Conservation (phyloP, 2,888 invertebrate genomes). For the Drosophila paranaensis region DNA sequence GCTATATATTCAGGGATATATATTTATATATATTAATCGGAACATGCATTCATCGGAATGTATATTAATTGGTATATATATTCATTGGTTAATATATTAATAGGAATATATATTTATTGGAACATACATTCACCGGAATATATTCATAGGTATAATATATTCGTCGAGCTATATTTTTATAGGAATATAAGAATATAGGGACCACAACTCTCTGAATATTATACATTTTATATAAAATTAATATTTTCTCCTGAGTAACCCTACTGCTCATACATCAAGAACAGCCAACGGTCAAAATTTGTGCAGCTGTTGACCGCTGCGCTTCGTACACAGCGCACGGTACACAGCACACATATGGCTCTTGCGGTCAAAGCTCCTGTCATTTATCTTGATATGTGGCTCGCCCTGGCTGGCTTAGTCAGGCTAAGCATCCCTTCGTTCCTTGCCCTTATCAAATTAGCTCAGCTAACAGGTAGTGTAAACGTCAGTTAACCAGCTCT, state of each 20-base stretch:
- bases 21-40: not conserved
- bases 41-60: not conserved
- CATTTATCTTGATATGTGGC: constrained; percentile 60
- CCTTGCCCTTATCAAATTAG: constrained; percentile 46
- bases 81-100: no score
- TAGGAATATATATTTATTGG: not conserved
- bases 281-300: constrained; percentile 6
- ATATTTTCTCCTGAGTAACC: not conserved
- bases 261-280: constrained; percentile 17
- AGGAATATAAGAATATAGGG: not conserved
- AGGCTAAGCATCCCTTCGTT: not conserved
- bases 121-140: not conserved
- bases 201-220: no score
- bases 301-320: constrained; percentile 21
- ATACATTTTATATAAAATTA: not conserved
- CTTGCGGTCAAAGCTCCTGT: constrained; percentile 57
- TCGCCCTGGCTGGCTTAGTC: constrained; percentile 1
- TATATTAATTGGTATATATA: not conserved
- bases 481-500: constrained; percentile 66
- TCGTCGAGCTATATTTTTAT: not conserved
- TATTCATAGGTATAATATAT: not conserved
- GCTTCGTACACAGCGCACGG: not conserved
- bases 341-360: not conserved
- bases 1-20: no score
- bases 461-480: constrained; percentile 55